Evolutionary conservation across 2,113 vertebrate genomes (phyloP).

Genomic region (Lophotis ruficrista): DNA sequence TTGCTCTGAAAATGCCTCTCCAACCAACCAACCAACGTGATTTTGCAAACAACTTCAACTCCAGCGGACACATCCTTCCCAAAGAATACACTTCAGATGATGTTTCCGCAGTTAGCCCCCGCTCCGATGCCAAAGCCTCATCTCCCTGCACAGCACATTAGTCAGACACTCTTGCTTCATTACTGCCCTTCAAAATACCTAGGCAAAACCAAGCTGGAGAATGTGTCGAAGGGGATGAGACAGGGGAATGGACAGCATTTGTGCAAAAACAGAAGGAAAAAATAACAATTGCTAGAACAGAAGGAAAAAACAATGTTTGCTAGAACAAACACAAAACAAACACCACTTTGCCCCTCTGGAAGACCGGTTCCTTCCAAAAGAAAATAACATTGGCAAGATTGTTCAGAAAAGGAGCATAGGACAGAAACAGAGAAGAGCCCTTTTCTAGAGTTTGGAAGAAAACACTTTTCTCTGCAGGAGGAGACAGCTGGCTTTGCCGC

Average conservation of each 20-base stretch:
- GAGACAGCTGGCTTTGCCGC: neutral
- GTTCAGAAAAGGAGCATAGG: neutral
- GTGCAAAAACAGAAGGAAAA: neutral
- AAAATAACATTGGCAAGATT: neutral
- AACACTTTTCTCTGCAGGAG: neutral
- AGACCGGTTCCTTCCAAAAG: neutral
- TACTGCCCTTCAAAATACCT: neutral
- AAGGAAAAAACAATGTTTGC: neutral
- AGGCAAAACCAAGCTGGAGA: neutral
- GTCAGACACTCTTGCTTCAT: neutral
- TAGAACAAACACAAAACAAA: conserved; percentile 11
- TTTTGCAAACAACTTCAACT: conserved; percentile 23
- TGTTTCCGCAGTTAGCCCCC: neutral
- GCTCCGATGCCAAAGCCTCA: neutral
- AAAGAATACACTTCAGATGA: neutral
- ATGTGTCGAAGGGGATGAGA: neutral
- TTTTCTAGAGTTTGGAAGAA: neutral
- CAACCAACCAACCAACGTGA: neutral
- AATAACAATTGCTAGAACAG: neutral
- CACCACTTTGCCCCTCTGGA: neutral
- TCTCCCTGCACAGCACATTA: neutral
- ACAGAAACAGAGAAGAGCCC: neutral
- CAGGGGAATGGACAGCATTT: neutral
- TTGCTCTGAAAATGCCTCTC: conserved; percentile 28
- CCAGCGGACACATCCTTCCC: neutral